Evolutionary conservation across 1,140 invertebrate genomes (phyloP), one percentile per base, ranked within the genome.

Genomic region (Cecropterus lyciades): DNA sequence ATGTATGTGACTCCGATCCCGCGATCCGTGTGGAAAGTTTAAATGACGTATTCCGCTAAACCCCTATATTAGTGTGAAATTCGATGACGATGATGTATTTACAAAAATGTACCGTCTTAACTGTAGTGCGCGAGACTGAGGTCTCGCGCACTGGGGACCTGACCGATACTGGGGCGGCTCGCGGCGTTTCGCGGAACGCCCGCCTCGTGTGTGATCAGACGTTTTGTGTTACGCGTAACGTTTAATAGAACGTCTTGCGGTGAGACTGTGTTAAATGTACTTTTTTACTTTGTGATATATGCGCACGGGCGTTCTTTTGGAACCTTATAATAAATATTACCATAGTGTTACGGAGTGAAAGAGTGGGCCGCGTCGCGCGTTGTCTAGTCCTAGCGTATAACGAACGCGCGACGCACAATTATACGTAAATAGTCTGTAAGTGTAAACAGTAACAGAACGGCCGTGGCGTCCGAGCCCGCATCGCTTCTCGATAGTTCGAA

Each of bases 381-480:
- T 72, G 78, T 84, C 83, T 86, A 86, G 84, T 89, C 84, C 77
- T 79, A 80, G 79, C 74, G 76, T 78, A 66, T 67, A 73, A 70
- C 70, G 79, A 68, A 65, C 76, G 69, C 82, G 78, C 78, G 75
- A 70, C 77, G 75, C 78, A 59, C 67, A 67, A 57, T 83, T 81
- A 85, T 85, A 88, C 87, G 87, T 88, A 87, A 90, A 46, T 88
- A 86, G 82, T 76, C 55, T 70, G 56, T 82, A 81, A 80, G 76
- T 74, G 59, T 57, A 75, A 68, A 65, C 43, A 55, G 53, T 73
- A 68, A 65, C 43, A 55, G 53, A 62, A 65, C 79, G 77, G 65
- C 77, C 73, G 52, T 13, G 70, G 72, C 72, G 69, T 75, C 75
- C 70, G 65, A 72, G 64, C 63, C 27, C 75, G 70, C 74, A 70